These are phyloP conservation scores for Hippocampus mohnikei DNA, from an alignment of 2,113 vertebrate genomes.

Conservation along the genomic window DNA sequence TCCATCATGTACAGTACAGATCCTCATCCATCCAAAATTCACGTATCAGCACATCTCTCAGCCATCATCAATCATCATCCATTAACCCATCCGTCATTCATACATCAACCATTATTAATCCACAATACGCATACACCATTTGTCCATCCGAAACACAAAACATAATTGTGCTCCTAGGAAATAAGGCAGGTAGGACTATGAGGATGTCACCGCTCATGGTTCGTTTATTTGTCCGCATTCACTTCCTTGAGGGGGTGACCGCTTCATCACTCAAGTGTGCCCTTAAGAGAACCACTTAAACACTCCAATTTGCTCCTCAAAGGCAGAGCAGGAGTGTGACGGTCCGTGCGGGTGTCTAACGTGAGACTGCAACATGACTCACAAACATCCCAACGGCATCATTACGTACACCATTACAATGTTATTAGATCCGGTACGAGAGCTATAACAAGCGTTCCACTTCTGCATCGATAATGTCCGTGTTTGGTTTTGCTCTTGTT, in stretches of 20 bases:
- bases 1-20: background rate
- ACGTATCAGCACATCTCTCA: background rate
- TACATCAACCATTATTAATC: background rate
- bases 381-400: background rate
- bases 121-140: background rate
- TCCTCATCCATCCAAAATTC: background rate
- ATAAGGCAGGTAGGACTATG: background rate
- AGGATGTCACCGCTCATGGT: background rate
- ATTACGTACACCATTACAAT: constrained; percentile 2
- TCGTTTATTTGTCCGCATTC: constrained; percentile 25
- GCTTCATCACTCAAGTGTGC: constrained; percentile 33
- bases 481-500: background rate
- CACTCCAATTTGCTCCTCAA: constrained; percentile 2
- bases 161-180: background rate
- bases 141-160: background rate
- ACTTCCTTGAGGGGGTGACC: constrained; percentile 16
- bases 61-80: background rate
- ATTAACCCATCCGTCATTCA: background rate
- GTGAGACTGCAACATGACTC: background rate
- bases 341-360: constrained; percentile 2
- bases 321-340: constrained; percentile 7
- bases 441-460: background rate
- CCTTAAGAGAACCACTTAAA: constrained; percentile 29
- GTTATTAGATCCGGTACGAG: background rate
- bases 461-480: background rate